Base-by-base conservation (phyloP, 2,113 vertebrate genomes). In the Mustela lutreola region DNA sequence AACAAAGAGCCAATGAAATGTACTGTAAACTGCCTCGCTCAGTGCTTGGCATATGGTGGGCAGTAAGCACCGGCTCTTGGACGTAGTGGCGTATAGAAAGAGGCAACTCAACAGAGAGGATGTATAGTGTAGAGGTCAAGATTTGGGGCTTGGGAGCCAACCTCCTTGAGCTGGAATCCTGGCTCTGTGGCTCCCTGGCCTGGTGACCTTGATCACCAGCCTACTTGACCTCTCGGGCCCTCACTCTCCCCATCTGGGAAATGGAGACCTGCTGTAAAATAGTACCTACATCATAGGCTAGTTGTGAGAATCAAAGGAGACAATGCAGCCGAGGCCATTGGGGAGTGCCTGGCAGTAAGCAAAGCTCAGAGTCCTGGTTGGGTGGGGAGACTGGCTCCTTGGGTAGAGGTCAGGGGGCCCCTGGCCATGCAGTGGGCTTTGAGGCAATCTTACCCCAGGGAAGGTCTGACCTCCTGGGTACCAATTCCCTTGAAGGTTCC, bases 111-210 rank as follows among this genome's bases (percentile, higher is more conserved):
- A 26, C 14, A 22, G 19, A 65, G 28, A 78, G 33, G 36, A 63
- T 0, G 4, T 2, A 7, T 4, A 18, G 0, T 10, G 2, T 28
- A 19, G 14, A 5, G 6, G n/a, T 9, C 73, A 26, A 45, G 28
- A 48, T 14, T 36, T 11, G 4, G 3, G 60, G 42, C 31, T 76
- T 65, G 39, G 79, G 70, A 92, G 65, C 36, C 70, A 50, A 73
- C 24, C 24, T 73, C 12, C 50, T 19, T 39, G 63, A 21, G 31
- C 56, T 79, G 39, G 62, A 65, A 67, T 75, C 53, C 89, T 67
- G 26, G n/a, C 39, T 56, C 36, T 83, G 21, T 36, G 60, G 9
- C 82, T 95, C 50, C 6, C 58, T 24, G 36, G 36, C 67, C 89
- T 42, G 39, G 87, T 94, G 78, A 63, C 73, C 16, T 45, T 42